A percentile compares a stretch with the other conserved stretches of the same genome.
Evolutionary conservation across 2,113 vertebrate species (phyloP).

Genomic region (Neotragus moschatus): DNA sequence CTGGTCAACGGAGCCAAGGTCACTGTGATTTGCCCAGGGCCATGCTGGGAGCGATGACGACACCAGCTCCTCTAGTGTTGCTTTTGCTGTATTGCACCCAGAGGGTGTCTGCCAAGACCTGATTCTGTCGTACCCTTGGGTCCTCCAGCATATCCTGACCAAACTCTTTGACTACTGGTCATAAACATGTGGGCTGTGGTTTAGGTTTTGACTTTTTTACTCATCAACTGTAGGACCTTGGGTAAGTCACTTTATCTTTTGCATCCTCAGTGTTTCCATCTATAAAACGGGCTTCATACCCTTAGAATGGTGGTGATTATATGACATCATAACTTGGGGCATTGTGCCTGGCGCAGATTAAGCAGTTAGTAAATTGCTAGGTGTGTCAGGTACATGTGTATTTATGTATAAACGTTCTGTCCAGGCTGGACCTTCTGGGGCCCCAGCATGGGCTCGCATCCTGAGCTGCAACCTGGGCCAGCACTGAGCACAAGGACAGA

Average conservation of each 20-base stretch:
- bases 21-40: neutral
- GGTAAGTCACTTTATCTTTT: neutral
- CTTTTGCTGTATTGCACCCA: neutral
- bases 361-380: neutral
- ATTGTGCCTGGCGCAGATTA: neutral
- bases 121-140: neutral
- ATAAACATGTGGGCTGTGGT: neutral
- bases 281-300: neutral
- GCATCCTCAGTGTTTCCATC: neutral
- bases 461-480: neutral
- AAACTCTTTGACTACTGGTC: neutral
- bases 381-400: neutral
- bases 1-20: neutral
- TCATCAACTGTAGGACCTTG: neutral
- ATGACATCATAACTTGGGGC: neutral
- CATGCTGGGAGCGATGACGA: fast-evolving
- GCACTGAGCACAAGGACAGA: neutral
- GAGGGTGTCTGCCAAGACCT: neutral
- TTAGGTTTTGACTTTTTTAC: neutral
- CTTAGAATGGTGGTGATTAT: neutral
- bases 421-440: neutral
- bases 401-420: neutral
- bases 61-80: no score
- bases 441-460: neutral
- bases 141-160: neutral